Conservation (phyloP, 2,113 vertebrate species). For the Pandion haliaetus region DNA sequence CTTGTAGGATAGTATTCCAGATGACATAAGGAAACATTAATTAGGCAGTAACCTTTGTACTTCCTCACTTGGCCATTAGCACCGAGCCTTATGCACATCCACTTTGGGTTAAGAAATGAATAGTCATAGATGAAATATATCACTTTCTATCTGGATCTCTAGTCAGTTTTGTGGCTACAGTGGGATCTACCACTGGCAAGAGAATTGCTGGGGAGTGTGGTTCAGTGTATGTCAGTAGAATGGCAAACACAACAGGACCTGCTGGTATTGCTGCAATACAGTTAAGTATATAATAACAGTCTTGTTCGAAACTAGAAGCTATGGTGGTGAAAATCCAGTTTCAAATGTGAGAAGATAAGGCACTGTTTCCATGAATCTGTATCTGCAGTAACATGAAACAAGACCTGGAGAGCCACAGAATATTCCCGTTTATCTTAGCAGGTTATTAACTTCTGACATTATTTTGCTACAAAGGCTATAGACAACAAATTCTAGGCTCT, state of each 20-base stretch:
- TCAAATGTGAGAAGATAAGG: neutral
- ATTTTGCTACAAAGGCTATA: neutral
- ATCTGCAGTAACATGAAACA: neutral
- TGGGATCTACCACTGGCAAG: neutral
- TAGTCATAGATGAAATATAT: neutral
- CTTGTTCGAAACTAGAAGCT: neutral
- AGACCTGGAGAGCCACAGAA: neutral
- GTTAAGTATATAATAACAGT: neutral
- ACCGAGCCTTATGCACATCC: neutral
- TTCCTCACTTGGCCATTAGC: neutral
- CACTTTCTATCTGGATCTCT: neutral
- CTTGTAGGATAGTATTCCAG: neutral
- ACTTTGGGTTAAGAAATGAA: neutral
- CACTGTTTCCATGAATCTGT: neutral
- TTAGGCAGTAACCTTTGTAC: neutral
- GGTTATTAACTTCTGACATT: neutral
- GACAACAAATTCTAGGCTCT: neutral
- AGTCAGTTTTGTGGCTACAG: neutral
- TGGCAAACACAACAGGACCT: neutral
- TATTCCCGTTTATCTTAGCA: neutral
- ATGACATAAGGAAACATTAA: neutral
- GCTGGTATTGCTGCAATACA: neutral
- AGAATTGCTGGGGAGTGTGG: neutral
- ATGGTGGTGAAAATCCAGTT: neutral
- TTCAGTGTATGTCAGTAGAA: accelerated